Evolutionary conservation across 2,797 vertebrate genomes (phyloP), one percentile per base, ranked within the genome.

Genomic region (Lithobates pipiens): DNA sequence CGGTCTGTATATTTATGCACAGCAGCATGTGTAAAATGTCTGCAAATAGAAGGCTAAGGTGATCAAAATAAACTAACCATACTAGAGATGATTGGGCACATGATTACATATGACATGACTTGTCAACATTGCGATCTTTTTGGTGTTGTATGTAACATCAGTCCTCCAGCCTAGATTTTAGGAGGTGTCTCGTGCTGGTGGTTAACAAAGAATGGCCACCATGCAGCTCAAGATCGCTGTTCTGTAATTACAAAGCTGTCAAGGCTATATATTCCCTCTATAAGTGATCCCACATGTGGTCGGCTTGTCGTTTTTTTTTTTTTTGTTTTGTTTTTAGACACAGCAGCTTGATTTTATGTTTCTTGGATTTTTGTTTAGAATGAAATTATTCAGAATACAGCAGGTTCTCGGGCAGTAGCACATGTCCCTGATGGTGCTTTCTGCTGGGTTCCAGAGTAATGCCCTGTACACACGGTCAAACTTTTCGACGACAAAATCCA

Each of bases 221-320:
- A 27, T 77, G 54, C 23, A 57, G 3, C 34, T 39, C 50, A 16
- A 23, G 18, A 27, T 78, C 44, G 18, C 57, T 83, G 69, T 69
- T 74, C 70, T 61, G 39, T 87, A 87, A 87, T 87, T 87, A 87
- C 77, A 57, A 50, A 46, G 42, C 85, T 16, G 10, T 23, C 69
- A 27, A 16, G 27, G 85, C 75, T 86, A 86, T 83, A 86, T 78
- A 86, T 86, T 86, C 68, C 29, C 32, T 82, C 69, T 54, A 36
- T 86, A 86, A 86, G 75, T 83, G 39, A 44, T 86, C 29, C 80
- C 85, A 86, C 69, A 83, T 86, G 85, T 67, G 23, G 21, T 63
- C 29, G n/a, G 2, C 65, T 16, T 54, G 57, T 50, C 39, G 3
- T 42, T 5, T 32, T 54, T 10, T 34, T 39, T 32, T 72, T 57